Evolutionary conservation across 2,888 invertebrate species (phyloP).

Genomic region (Drosophila stalkeri): DNA sequence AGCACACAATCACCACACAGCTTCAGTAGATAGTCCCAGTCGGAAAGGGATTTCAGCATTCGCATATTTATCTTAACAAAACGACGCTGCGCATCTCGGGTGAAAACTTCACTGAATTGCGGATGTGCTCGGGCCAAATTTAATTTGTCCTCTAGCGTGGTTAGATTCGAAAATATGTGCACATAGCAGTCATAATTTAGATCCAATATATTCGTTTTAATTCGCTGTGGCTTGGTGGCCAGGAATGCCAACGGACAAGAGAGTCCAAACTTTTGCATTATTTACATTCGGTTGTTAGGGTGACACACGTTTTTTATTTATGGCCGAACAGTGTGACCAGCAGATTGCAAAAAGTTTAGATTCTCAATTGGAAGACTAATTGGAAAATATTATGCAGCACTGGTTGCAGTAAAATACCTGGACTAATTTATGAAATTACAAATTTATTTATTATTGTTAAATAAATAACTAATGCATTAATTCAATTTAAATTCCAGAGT

Average conservation of each 20-base stretch:
- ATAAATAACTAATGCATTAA: background rate
- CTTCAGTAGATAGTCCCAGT: constrained; percentile 57
- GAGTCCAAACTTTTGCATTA: constrained; percentile 60
- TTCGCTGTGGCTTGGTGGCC: constrained; percentile 27
- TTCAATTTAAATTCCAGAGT: constrained; percentile 38
- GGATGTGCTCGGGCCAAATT: constrained; percentile 56
- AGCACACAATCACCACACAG: constrained; percentile 51
- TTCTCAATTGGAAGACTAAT: background rate
- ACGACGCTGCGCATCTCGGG: constrained; percentile 21
- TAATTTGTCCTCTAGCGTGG: constrained; percentile 54
- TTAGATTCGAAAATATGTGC: constrained; percentile 58
- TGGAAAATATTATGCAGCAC: background rate
- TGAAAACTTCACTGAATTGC: constrained; percentile 46
- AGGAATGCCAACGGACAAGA: constrained; percentile 60
- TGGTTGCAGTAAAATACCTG: background rate
- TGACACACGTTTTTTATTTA: constrained; percentile 15
- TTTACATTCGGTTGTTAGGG: constrained; percentile 26
- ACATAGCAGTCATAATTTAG: constrained; percentile 66
- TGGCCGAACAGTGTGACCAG: constrained; percentile 26
- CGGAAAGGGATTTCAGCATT: constrained; percentile 46
- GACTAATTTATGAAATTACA: background rate
- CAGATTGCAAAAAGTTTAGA: background rate
- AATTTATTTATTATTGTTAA: background rate
- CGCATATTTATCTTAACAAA: constrained; percentile 53
- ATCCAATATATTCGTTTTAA: constrained; percentile 43